Evolutionary conservation across 2,113 vertebrate genomes (phyloP).

Genomic region (Myxocyprinus asiaticus): DNA sequence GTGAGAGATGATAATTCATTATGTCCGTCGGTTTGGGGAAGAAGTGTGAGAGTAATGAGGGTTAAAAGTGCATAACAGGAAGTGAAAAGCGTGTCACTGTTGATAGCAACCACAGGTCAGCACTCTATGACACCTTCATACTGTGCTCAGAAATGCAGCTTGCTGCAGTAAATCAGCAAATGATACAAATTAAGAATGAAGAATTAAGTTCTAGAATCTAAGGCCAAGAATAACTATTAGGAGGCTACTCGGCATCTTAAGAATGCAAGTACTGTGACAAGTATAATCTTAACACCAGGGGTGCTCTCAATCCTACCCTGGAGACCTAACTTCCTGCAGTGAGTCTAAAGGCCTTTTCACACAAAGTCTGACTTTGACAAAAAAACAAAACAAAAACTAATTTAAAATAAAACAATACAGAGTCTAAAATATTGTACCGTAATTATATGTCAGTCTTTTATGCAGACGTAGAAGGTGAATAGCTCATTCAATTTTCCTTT

Average conservation of each 20-base stretch:
- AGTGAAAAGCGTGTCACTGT: constrained; percentile 25
- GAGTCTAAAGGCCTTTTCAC: background rate
- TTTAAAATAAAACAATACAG: too few relatives aligned
- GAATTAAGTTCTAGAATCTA: background rate
- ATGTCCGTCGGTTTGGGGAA: background rate
- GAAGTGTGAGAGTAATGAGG: constrained; percentile 41
- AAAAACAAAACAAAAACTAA: background rate
- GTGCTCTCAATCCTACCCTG: background rate
- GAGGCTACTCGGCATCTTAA: constrained; percentile 14
- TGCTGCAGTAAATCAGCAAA: background rate
- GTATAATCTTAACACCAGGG: background rate
- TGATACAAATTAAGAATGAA: background rate
- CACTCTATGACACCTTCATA: background rate
- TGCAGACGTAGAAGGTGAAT: too few relatives aligned
- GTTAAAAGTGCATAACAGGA: constrained; percentile 30
- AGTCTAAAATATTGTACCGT: too few relatives aligned
- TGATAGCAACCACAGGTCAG: constrained; percentile 13
- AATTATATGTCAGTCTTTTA: too few relatives aligned
- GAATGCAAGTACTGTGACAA: background rate
- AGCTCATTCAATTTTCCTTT: too few relatives aligned
- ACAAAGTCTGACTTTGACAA: background rate
- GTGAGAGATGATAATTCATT: constrained; percentile 15
- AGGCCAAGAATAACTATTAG: background rate
- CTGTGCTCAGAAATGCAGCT: constrained; percentile 7
- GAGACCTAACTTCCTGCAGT: background rate